Conservation (phyloP, 2,113 vertebrate species). For the Brachyhypopomus gauderio region DNA sequence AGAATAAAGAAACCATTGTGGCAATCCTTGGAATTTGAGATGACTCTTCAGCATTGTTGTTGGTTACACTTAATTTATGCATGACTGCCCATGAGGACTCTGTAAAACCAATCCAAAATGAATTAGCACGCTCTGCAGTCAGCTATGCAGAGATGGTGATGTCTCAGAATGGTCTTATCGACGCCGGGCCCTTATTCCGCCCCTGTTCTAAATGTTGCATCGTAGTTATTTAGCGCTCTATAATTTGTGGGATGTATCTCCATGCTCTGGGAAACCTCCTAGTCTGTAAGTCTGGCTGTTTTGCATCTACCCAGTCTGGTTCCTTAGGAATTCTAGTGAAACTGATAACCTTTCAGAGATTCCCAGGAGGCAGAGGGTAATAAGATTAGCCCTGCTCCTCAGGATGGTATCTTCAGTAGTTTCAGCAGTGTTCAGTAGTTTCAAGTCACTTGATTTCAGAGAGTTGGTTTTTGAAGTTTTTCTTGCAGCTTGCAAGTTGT, state of each 20-base stretch:
- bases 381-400: background rate
- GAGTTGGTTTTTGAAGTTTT: background rate
- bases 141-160: background rate
- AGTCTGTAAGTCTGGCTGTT: slow-evolving; percentile 28
- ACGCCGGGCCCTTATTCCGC: slow-evolving; percentile 12
- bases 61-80: background rate
- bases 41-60: background rate
- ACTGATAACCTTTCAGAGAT: slow-evolving; percentile 19
- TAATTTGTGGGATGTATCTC: slow-evolving; percentile 39
- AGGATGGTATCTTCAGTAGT: background rate
- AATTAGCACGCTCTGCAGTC: background rate
- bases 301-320: background rate
- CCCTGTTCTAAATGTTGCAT: slow-evolving; percentile 10
- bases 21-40: background rate
- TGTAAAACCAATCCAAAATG: background rate
- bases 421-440: background rate
- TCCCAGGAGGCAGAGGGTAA: background rate
- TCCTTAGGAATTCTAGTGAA: background rate
- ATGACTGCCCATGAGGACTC: background rate
- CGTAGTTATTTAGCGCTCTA: slow-evolving; percentile 38
- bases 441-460: slow-evolving; percentile 1
- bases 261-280: slow-evolving; percentile 41
- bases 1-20: background rate
- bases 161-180: slow-evolving; percentile 1
- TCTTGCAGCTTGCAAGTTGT: slow-evolving; percentile 14